phyloP scores from a whole-genome alignment of 2,888 invertebrate genomes.

The Chironomus riparius region DNA sequence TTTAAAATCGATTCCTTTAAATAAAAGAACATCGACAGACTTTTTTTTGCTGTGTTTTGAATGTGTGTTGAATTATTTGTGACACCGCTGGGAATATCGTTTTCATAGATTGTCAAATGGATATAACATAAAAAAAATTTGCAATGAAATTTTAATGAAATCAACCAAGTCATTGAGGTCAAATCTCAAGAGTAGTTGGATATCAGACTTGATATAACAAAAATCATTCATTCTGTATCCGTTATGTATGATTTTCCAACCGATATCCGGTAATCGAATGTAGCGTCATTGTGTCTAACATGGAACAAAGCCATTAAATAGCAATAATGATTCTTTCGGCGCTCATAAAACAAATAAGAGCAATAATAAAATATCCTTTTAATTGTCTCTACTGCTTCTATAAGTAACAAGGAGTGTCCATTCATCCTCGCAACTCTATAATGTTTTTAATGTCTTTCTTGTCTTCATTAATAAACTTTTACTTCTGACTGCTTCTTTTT shows the following conservation, averaged over 20 bases:
- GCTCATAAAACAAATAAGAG: constrained; percentile 24
- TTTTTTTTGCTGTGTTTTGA: background rate
- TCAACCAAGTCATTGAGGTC: background rate
- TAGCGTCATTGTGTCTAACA: background rate
- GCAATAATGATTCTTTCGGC: constrained; percentile 19
- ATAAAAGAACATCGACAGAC: background rate
- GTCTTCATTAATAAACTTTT: constrained; percentile 20
- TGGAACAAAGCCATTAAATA: constrained; percentile 18
- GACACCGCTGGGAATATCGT: constrained; percentile 4
- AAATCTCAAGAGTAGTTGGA: background rate
- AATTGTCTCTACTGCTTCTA: constrained; percentile 11
- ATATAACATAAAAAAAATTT: background rate
- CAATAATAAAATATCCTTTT: constrained; percentile 25
- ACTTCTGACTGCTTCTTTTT: background rate
- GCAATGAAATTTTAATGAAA: constrained; percentile 4
- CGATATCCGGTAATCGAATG: constrained; percentile 1
- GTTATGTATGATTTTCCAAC: background rate
- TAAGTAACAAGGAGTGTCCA: constrained; percentile 15
- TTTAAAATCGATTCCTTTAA: background rate
- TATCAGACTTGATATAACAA: background rate
- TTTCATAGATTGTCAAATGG: background rate
- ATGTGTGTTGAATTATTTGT: constrained; percentile 8
- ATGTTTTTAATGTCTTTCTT: no score
- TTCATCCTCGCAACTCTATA: background rate
- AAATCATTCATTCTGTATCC: constrained; percentile 1